A percentile compares a stretch with the other conserved stretches of the same genome.
Evolutionary conservation across 2,888 invertebrate genomes (phyloP).

Genomic region (Cancer borealis): DNA sequence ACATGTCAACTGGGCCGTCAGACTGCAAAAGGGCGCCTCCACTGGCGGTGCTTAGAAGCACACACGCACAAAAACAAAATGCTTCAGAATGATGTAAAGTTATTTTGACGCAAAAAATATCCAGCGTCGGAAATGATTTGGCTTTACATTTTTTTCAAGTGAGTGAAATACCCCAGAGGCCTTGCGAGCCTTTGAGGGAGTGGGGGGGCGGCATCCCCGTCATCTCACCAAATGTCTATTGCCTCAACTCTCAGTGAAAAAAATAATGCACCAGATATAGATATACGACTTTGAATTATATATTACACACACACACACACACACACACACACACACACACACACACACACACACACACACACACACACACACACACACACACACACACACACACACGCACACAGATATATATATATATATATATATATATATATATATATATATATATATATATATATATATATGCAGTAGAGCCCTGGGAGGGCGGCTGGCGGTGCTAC

Average conservation of each 20-base stretch:
- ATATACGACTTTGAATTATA: background rate
- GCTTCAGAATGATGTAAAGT: background rate
- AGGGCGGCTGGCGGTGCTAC: background rate
- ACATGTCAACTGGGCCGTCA: background rate
- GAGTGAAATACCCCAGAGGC: background rate
- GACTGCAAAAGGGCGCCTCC: background rate
- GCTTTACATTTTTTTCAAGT: background rate
- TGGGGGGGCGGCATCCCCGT: background rate
- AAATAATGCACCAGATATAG: background rate
- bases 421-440: slow-evolving; percentile 35
- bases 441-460: slow-evolving; percentile 35
- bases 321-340: slow-evolving; percentile 9
- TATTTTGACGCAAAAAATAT: background rate
- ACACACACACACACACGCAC: slow-evolving; percentile 25
- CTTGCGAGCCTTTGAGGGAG: background rate
- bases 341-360: background rate
- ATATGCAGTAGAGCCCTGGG: background rate
- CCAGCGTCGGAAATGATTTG: background rate
- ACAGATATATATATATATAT: slow-evolving; percentile 32
- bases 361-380: background rate
- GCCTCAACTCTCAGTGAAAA: background rate
- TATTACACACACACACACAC: background rate
- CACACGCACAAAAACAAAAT: background rate
- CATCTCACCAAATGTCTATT: background rate
- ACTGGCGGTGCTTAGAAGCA: background rate